These are phyloP conservation scores for Archaeoteleia sp. DNA, from an alignment of 2,888 invertebrate species.

Conservation along the genomic window DNA sequence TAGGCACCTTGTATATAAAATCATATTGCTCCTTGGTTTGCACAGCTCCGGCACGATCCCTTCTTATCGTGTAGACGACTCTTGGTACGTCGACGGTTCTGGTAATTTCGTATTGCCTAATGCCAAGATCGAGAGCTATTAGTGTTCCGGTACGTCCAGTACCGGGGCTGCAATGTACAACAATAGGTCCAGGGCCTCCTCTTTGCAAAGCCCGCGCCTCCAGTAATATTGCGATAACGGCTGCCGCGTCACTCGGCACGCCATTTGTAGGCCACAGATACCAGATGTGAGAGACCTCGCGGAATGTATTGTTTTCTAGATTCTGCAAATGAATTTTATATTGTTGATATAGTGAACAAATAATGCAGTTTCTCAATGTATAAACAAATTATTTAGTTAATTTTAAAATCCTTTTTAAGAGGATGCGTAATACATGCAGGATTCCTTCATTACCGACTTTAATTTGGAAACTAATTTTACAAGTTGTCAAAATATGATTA, in stretches of 20 bases:
- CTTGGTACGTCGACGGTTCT: slow-evolving; percentile 90
- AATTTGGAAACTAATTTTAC: too few species aligned
- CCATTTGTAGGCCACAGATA: slow-evolving; percentile 95
- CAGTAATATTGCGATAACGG: slow-evolving; percentile 89
- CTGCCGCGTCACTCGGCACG: slow-evolving; percentile 88
- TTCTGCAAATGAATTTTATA: too few species aligned
- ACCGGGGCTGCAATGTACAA: slow-evolving; percentile 86
- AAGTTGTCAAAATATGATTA: too few species aligned
- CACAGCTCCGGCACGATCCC: slow-evolving; percentile 92
- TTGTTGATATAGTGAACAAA: too few species aligned
- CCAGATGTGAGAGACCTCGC: slow-evolving; percentile 95
- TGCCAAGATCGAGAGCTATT: slow-evolving; percentile 89
- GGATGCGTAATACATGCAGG: too few species aligned
- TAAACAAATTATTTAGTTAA: too few species aligned
- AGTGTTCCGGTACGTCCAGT: slow-evolving; percentile 93
- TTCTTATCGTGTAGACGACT: slow-evolving; percentile 87
- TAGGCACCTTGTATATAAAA: slow-evolving; percentile 89
- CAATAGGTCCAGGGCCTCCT: slow-evolving; percentile 81
- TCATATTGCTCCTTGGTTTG: slow-evolving; percentile 94
- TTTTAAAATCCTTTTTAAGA: too few species aligned
- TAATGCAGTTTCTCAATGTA: too few species aligned
- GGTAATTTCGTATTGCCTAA: slow-evolving; percentile 89
- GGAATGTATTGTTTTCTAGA: slow-evolving; percentile 86
- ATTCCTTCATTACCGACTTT: too few species aligned
- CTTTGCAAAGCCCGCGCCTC: slow-evolving; percentile 81